These are phyloP conservation scores for Dendrolimus houi DNA, from an alignment of 2,888 invertebrate species.

Conservation along the genomic window DNA sequence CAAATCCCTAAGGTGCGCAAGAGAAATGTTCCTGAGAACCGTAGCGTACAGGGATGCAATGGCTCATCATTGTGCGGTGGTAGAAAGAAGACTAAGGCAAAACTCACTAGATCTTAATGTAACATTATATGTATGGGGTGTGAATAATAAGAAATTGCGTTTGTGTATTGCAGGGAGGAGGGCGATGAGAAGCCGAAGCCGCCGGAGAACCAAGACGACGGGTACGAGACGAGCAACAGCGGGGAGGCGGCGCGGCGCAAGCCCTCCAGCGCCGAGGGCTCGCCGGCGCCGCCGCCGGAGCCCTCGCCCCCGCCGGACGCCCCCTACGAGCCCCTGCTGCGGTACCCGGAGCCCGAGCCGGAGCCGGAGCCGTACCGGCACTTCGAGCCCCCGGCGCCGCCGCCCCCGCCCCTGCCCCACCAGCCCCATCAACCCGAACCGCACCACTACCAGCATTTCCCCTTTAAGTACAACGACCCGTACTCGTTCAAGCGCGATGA, in stretches of 20 bases:
- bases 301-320: slow-evolving; percentile 39
- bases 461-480: slow-evolving; percentile 57
- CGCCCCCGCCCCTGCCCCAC: slow-evolving; percentile 18
- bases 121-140: no score
- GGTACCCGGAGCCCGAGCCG: slow-evolving; percentile 41
- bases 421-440: slow-evolving; percentile 30
- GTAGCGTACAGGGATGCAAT: no score
- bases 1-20: no score
- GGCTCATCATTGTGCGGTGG: no score
- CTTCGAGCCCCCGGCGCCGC: slow-evolving; percentile 42
- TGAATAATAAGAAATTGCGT: background rate
- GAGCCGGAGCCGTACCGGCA: slow-evolving; percentile 34
- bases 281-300: slow-evolving; percentile 43
- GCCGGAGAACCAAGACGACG: slow-evolving; percentile 90
- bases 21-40: no score
- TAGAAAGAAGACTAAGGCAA: no score
- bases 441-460: slow-evolving; percentile 56
- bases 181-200: slow-evolving; percentile 70
- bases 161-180: slow-evolving; percentile 53
- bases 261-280: slow-evolving; percentile 49
- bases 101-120: no score
- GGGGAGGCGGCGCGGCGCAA: slow-evolving; percentile 72
- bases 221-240: slow-evolving; percentile 90
- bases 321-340: slow-evolving; percentile 39
- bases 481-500: slow-evolving; percentile 64